Conservation (phyloP, 2,888 invertebrate species). For the Romanomermis culicivorax region DNA sequence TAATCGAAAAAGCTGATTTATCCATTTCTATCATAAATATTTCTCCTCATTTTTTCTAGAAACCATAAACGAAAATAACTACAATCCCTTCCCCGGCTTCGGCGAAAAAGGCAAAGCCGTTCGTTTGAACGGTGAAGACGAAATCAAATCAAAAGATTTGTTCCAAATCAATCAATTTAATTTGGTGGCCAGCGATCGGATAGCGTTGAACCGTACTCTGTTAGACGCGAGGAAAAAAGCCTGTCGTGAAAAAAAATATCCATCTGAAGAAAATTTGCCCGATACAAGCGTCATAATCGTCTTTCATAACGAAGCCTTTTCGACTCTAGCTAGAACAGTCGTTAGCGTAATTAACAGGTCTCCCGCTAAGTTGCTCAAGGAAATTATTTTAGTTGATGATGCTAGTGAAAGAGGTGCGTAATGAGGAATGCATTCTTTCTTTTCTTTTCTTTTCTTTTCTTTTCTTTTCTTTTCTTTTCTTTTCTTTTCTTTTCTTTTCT, state of each 20-base stretch:
- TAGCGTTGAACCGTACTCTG: slow-evolving; percentile 22
- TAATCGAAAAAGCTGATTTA: too few species aligned
- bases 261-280: slow-evolving; percentile 37
- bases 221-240: slow-evolving; percentile 19
- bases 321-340: slow-evolving; percentile 76
- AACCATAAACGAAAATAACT: slow-evolving; percentile 25
- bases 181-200: slow-evolving; percentile 78
- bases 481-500: too few species aligned
- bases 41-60: slow-evolving; percentile 16
- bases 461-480: too few species aligned
- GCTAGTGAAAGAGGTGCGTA: slow-evolving; percentile 49
- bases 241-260: neutral
- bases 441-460: too few species aligned
- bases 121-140: slow-evolving; percentile 59
- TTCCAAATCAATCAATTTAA: slow-evolving; percentile 98
- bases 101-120: slow-evolving; percentile 87
- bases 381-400: slow-evolving; percentile 92
- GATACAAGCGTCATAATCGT: slow-evolving; percentile 78
- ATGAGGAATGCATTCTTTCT: neutral
- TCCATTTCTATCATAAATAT: too few species aligned
- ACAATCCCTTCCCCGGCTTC: slow-evolving; percentile 29
- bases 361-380: slow-evolving; percentile 60
- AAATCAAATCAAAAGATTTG: slow-evolving; percentile 68
- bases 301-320: slow-evolving; percentile 98
- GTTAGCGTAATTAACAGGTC: slow-evolving; percentile 92